phyloP scores from a whole-genome alignment of 1,140 invertebrate species.

The Phocides pigmalion region DNA sequence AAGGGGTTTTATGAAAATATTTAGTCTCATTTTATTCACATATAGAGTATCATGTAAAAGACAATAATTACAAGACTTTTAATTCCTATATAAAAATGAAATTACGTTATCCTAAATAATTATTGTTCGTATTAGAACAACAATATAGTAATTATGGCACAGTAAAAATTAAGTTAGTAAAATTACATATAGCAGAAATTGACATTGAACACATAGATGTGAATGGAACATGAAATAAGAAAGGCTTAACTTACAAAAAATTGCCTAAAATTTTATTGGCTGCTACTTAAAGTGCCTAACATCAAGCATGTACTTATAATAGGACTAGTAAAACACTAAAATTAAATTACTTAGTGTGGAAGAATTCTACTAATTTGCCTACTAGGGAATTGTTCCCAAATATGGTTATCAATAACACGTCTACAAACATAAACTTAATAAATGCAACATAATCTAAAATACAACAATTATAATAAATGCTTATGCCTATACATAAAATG shows the following conservation, averaged over 20 bases:
- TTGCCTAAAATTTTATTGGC: slow-evolving; percentile 5
- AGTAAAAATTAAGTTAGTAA: slow-evolving; percentile 23
- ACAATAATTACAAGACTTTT: slow-evolving; percentile 21
- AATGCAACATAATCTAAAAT: slow-evolving; percentile 68
- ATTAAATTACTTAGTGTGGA: slow-evolving; percentile 26
- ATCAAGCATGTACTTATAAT: slow-evolving; percentile 56
- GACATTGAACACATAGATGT: slow-evolving; percentile 10
- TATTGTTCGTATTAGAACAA: slow-evolving; percentile 13
- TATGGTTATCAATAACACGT: slow-evolving; percentile 6
- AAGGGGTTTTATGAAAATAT: slow-evolving; percentile 33
- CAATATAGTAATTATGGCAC: slow-evolving; percentile 18
- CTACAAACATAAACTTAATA: slow-evolving; percentile 44
- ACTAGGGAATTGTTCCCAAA: slow-evolving; percentile 8
- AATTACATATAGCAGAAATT: slow-evolving; percentile 10
- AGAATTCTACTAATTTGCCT: slow-evolving; percentile 29
- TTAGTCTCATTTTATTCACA: slow-evolving; percentile 34
- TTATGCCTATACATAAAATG: slow-evolving; percentile 26
- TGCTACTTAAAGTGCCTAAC: slow-evolving; percentile 7
- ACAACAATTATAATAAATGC: slow-evolving; percentile 39
- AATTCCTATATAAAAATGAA: slow-evolving; percentile 9
- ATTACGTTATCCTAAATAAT: slow-evolving; percentile 12
- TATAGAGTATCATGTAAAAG: slow-evolving; percentile 27
- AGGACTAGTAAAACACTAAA: slow-evolving; percentile 54
- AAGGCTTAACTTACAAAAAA: slow-evolving; percentile 1
- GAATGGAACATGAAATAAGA: slow-evolving; percentile 1